Base-by-base conservation (phyloP, 2,797 vertebrate genomes). In the Tarsius wallacei region DNA sequence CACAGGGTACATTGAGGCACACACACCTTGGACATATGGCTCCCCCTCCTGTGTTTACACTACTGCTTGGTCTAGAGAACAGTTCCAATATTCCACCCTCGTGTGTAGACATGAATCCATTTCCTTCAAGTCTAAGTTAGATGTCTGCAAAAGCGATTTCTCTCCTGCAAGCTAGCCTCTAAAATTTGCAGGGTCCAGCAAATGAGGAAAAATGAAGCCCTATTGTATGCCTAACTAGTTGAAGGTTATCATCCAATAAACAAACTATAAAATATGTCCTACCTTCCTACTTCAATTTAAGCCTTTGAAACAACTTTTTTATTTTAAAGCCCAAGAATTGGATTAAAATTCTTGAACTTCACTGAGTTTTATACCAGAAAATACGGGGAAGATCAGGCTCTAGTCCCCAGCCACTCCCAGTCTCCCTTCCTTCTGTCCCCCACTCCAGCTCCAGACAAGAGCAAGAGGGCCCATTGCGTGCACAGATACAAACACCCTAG, bases 401-500 rank as follows among this genome's bases (percentile, higher is more conserved):
- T 10, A 42, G 55, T 17, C 42, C 21, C 70, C 28, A 15, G 42
- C 42, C 9, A 11, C 21, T 28, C 15, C 14, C 7, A 13, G 33
- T n/a, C 14, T 61, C 53, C 14, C 28, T 19, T 47, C 17, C 53
- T n/a, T 33, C 13, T 2, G 0, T 26, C 51, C 19, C 36, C 14
- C 1, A 2, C 0, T 61, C n/a, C 64, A 26, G 14, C 51, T 28
- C 68, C 85, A n/a, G 36, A 26, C 26, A 24, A 31, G 7, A 81
- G 53, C 33, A 22, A 4, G 1, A 4, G 68, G n/a, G 0, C 31
- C 22, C 21, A 0, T 76, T 26, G 28, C 22, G 17, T 6, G 1
- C 68, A 15, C 26, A 24, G 28, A 57, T 9, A 5, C 85, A 74
- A 47, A 49, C 13, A 4, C 7, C 36, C 36, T 5, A 9, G 12